Conservation (phyloP, 2,113 vertebrate genomes). For the Macrotis lagotis region DNA sequence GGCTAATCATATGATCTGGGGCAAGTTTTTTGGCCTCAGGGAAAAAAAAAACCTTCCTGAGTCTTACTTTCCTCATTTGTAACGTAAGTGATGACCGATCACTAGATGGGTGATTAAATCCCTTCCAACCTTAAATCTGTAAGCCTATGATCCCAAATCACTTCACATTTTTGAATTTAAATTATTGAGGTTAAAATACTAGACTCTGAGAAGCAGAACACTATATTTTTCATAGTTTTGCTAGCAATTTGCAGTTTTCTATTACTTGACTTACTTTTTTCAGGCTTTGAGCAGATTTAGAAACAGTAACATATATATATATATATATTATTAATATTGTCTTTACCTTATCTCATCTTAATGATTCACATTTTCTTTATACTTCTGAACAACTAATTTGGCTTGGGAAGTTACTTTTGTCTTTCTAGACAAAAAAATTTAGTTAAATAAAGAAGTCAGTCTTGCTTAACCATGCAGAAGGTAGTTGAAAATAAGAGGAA, state of each 20-base stretch:
- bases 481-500: constrained; percentile 16
- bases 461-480: background rate
- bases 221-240: background rate
- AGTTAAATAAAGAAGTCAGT: background rate
- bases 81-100: background rate
- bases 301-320: background rate
- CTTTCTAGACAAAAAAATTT: background rate
- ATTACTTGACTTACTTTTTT: background rate
- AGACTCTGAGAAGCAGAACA: background rate
- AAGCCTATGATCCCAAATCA: background rate
- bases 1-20: background rate
- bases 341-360: background rate
- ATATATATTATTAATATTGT: background rate
- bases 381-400: background rate
- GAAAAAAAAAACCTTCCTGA: too few species aligned
- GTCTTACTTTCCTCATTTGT: background rate
- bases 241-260: background rate
- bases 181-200: background rate
- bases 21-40: too few species aligned
- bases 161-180: background rate
- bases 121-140: background rate
- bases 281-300: background rate
- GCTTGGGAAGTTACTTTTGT: background rate
- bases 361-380: background rate
- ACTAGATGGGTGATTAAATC: background rate